Conservation (phyloP, 2,113 vertebrate genomes). For the Perca flavescens region DNA sequence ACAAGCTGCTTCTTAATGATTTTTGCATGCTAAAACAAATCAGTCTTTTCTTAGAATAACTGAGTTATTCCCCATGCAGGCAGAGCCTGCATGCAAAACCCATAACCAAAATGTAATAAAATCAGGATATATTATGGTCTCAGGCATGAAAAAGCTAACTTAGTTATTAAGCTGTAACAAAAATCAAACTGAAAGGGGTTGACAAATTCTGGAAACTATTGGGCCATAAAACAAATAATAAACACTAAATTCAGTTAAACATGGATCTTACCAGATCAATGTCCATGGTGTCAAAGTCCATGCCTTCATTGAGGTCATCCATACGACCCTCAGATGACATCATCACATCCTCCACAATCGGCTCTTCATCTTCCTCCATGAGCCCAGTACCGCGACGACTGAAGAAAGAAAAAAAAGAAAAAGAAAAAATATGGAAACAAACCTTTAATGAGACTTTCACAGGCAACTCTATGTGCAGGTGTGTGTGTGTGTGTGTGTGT, state of each 20-base stretch:
- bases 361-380: conserved; percentile 99
- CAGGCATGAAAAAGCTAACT: background rate
- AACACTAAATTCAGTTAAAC: background rate
- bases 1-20: background rate
- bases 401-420: conserved; percentile 17
- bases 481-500: conserved; percentile 18
- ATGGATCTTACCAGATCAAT: conserved; percentile 94
- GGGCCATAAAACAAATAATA: background rate
- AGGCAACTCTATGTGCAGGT: background rate
- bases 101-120: conserved; percentile 2
- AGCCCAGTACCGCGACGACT: conserved; percentile 97
- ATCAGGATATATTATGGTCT: conserved; percentile 7
- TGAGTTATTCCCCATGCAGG: background rate
- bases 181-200: background rate
- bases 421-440: conserved; percentile 30
- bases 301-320: conserved; percentile 99
- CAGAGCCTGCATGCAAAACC: background rate
- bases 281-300: conserved; percentile 99
- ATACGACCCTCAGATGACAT: conserved; percentile 99
- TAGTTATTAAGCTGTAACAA: background rate
- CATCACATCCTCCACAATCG: conserved; percentile 99
- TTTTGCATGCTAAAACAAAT: conserved; percentile 14
- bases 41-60: conserved; percentile 15
- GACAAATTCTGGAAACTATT: background rate
- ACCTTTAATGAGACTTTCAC: background rate